These are phyloP conservation scores for Meleagris gallopavo DNA, from an alignment of 2,113 vertebrate genomes.

Conservation along the genomic window DNA sequence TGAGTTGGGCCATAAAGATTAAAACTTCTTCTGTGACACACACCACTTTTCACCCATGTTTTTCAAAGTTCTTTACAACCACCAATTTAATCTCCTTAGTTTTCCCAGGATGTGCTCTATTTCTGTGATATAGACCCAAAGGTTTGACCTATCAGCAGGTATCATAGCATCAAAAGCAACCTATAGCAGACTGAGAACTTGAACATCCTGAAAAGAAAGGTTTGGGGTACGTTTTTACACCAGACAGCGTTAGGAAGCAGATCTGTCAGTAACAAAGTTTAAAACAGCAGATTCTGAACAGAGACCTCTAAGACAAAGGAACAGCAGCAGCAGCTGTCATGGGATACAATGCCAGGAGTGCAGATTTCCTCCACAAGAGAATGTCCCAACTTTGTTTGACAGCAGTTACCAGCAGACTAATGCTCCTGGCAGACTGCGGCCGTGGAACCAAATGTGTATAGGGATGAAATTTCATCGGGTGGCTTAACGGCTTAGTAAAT, in stretches of 20 bases:
- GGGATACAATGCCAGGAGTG: not conserved
- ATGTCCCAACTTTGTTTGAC: not conserved
- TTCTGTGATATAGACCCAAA: not conserved
- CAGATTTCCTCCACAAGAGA: not conserved
- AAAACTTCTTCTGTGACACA: not conserved
- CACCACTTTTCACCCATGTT: not conserved
- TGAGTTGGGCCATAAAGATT: not conserved
- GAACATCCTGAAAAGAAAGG: not conserved
- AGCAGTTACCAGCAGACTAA: not conserved
- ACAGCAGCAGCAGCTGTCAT: not conserved
- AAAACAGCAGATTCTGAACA: not conserved
- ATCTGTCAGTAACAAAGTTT: not conserved
- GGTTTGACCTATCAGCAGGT: not conserved
- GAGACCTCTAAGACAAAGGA: not conserved
- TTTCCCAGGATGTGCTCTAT: not conserved
- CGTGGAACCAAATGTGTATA: not conserved
- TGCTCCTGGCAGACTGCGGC: not conserved
- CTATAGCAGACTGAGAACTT: not conserved
- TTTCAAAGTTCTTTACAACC: not conserved
- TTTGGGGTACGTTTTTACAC: rapidly evolving
- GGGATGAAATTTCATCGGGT: constrained; percentile 59
- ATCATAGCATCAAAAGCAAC: not conserved
- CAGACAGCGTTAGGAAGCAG: not conserved
- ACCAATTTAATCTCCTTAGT: not conserved
- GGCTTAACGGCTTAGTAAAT: not conserved